phyloP scores from a whole-genome alignment of 2,113 vertebrate genomes.

The Rutilus rutilus region DNA sequence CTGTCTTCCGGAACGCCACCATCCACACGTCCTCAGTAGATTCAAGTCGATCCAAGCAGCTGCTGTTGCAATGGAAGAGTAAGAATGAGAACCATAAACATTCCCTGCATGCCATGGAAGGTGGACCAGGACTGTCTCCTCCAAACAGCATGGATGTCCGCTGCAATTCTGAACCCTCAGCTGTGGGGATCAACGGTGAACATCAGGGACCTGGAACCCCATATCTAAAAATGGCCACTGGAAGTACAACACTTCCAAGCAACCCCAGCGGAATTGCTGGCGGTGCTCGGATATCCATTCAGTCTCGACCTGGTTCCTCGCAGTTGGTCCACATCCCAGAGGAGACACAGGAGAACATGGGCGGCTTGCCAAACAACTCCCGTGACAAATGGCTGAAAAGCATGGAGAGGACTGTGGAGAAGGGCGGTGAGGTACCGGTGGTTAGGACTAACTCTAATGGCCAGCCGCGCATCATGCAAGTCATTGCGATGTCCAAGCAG shows the following conservation, averaged over 20 bases:
- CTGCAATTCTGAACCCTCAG: constrained; percentile 85
- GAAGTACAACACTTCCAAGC: constrained; percentile 82
- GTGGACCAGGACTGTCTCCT: constrained; percentile 82
- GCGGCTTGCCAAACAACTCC: constrained; percentile 79
- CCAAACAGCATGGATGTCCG: constrained; percentile 88
- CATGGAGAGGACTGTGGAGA: constrained; percentile 82
- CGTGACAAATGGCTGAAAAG: constrained; percentile 92
- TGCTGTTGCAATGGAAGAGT: constrained; percentile 96
- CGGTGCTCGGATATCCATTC: constrained; percentile 88
- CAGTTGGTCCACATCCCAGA: constrained; percentile 97
- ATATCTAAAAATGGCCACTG: constrained; percentile 88
- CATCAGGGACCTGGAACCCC: constrained; percentile 79
- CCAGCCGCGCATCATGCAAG: constrained; percentile 94
- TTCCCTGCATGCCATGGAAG: constrained; percentile 86
- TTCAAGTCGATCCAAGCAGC: constrained; percentile 92
- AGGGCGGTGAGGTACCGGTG: constrained; percentile 32
- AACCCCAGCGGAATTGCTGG: constrained; percentile 88
- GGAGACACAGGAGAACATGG: constrained; percentile 88
- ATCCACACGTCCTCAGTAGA: constrained; percentile 91
- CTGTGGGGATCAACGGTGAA: constrained; percentile 86
- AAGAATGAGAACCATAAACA: constrained; percentile 90
- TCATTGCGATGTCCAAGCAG: constrained; percentile 97
- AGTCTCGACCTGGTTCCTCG: constrained; percentile 92
- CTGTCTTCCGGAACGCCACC: constrained; percentile 84
- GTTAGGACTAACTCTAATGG: constrained; percentile 84